These are phyloP conservation scores for Dendrophyllia cribrosa DNA, from an alignment of 64 coral and sea anemone species.

Conservation along the genomic window DNA sequence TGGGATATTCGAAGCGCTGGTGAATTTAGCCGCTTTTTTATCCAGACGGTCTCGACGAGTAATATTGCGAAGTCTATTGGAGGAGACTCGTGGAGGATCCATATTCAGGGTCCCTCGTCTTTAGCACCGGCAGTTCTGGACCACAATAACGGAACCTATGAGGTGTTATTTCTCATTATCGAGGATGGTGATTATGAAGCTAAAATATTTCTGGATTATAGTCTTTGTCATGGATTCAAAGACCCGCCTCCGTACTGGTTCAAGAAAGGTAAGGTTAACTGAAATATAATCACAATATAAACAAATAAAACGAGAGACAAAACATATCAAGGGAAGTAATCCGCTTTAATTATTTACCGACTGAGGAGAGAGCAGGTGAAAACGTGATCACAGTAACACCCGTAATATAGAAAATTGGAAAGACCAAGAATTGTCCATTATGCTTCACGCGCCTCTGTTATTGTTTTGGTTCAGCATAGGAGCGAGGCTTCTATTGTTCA, in stretches of 20 bases:
- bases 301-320: too few relatives aligned
- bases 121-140: constrained; percentile 62
- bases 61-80: constrained; percentile 46
- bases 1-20: constrained; percentile 63
- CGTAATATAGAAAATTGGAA: too few relatives aligned
- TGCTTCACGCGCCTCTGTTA: too few relatives aligned
- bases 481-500: too few relatives aligned
- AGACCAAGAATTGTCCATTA: too few relatives aligned
- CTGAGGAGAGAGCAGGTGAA: too few relatives aligned
- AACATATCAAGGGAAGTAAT: too few relatives aligned
- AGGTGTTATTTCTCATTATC: constrained; percentile 64
- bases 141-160: constrained; percentile 55
- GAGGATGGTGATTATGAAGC: constrained; percentile 63
- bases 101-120: constrained; percentile 55
- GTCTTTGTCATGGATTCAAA: constrained; percentile 68
- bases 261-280: constrained; percentile 41
- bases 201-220: constrained; percentile 73
- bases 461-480: too few relatives aligned
- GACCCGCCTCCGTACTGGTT: constrained; percentile 73
- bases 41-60: constrained; percentile 53
- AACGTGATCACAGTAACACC: too few relatives aligned
- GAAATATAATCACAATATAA: too few relatives aligned
- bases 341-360: too few relatives aligned
- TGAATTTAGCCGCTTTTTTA: constrained; percentile 78
- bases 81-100: constrained; percentile 70